Evolutionary conservation across 2,888 invertebrate species (phyloP).

Genomic region (Tipula lateralis): DNA sequence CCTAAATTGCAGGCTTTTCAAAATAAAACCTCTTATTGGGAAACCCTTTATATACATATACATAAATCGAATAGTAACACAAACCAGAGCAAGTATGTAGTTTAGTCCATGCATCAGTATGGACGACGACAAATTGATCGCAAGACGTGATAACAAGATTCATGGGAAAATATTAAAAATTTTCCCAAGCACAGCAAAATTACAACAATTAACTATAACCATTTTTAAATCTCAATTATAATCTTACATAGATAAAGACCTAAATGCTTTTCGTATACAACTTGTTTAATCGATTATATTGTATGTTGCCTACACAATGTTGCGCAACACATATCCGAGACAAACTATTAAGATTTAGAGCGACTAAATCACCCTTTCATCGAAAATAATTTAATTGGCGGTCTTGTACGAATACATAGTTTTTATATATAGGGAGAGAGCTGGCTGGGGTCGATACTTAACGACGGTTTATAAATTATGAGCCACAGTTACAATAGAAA

Average conservation of each 20-base stretch:
- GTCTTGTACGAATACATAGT: neutral
- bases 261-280: neutral
- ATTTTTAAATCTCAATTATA: neutral
- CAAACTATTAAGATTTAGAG: neutral
- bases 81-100: no score
- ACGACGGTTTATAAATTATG: conserved; percentile 5
- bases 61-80: no score
- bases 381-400: conserved; percentile 12
- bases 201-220: neutral
- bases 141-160: neutral
- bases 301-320: neutral
- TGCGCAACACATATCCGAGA: neutral
- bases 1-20: no score
- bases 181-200: neutral
- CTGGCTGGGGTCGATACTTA: no score
- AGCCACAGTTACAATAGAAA: neutral
- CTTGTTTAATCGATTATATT: conserved; percentile 14
- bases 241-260: neutral
- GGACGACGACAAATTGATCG: neutral
- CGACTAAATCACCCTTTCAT: neutral
- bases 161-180: neutral
- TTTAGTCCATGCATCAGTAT: no score
- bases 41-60: no score
- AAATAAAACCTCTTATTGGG: no score
- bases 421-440: no score